Conservation (phyloP, 1,140 invertebrate species). For the Zaprionus taronus region DNA sequence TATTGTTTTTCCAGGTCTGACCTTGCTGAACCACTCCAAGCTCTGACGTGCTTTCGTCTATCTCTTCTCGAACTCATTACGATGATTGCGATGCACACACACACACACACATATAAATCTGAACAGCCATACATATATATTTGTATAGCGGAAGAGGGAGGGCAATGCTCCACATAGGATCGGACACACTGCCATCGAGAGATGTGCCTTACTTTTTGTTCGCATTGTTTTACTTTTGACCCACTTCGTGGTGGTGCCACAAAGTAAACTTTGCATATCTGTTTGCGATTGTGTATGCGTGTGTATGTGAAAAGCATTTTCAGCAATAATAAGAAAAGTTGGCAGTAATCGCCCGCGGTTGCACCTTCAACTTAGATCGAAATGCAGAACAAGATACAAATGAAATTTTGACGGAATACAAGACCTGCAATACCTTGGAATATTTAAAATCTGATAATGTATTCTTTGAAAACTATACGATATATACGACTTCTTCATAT, state of each 20-base stretch:
- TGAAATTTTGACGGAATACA: no score
- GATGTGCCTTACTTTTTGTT: conserved; percentile 24
- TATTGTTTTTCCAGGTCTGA: neutral
- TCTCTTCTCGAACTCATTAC: neutral
- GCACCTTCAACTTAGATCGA: conserved; percentile 55
- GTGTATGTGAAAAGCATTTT: conserved; percentile 64
- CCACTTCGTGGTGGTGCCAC: conserved; percentile 55
- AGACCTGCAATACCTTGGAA: no score
- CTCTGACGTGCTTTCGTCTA: neutral
- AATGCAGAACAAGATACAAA: conserved; percentile 37
- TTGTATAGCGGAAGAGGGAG: neutral
- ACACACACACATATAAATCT: no score
- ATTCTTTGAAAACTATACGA: no score
- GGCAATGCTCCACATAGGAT: conserved; percentile 5
- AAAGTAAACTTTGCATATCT: conserved; percentile 29
- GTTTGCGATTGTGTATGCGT: conserved; percentile 24
- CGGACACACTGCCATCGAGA: conserved; percentile 4
- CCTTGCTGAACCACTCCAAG: neutral
- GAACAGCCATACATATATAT: neutral
- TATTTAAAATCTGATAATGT: no score
- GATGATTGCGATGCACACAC: neutral
- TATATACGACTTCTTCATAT: no score
- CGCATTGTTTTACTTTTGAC: conserved; percentile 65
- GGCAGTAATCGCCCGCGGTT: conserved; percentile 61
- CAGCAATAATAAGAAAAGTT: conserved; percentile 79